These are phyloP conservation scores for Tipula helvola DNA, from an alignment of 2,888 invertebrate genomes.

Conservation along the genomic window DNA sequence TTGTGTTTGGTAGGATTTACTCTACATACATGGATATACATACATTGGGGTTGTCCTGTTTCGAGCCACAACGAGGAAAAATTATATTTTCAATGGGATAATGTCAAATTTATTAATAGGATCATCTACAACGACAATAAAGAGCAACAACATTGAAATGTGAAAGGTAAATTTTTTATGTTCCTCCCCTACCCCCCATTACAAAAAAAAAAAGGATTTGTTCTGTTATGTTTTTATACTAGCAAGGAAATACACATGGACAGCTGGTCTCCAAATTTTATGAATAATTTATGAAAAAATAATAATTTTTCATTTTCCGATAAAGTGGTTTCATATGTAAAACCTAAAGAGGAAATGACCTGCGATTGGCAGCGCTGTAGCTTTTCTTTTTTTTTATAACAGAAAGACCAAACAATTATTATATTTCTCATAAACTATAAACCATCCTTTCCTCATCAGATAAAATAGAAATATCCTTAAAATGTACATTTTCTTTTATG, in stretches of 20 bases:
- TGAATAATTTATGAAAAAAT: neutral
- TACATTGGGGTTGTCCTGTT: neutral
- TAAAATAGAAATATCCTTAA: neutral
- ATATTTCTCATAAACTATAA: neutral
- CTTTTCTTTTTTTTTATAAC: neutral
- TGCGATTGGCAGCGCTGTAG: neutral
- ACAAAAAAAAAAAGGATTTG: neutral
- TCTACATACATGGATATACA: neutral
- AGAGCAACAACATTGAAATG: neutral
- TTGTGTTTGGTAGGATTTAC: neutral
- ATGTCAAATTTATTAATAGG: constrained; percentile 4
- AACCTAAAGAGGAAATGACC: no score
- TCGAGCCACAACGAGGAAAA: neutral
- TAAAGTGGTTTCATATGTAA: no score
- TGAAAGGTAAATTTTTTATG: neutral
- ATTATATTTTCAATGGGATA: neutral
- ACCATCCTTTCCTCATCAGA: neutral
- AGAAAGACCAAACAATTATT: neutral
- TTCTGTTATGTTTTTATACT: neutral
- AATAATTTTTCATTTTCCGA: neutral
- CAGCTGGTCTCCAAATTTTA: neutral
- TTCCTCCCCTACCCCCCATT: neutral
- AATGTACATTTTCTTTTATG: neutral
- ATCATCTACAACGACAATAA: neutral
- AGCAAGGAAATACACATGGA: neutral